Evolutionary conservation across 2,888 invertebrate genomes (phyloP), one percentile per base, ranked within the genome.

Genomic region (Papilio demoleus): DNA sequence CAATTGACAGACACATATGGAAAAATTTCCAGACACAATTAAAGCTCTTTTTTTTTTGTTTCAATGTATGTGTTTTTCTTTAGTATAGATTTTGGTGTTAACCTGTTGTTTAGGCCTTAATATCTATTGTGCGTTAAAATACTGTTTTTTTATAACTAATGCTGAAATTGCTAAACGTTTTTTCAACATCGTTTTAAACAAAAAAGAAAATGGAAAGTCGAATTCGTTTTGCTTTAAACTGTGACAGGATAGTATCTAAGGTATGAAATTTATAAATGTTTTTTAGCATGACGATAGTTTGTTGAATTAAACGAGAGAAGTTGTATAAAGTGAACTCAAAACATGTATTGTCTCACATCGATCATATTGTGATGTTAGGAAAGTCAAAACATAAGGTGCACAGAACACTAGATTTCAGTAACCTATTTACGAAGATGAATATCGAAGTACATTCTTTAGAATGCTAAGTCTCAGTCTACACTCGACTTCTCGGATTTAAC

Each of bases 321-420:
- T 56, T 56, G 31, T 31, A 56, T 56, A 17, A 11, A 56, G 53
- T 9, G 53, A 56, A 56, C 2, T 56, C 53, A 56, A 56, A 56
- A 56, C 53, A 56, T 56, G 9, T 31, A 56, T 56, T 56, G 53
- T 56, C n/a, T 56, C 24, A 31, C 31, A 56, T 17, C 27, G 53
- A 56, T 14, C 53, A 31, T 53, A n/a, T 56, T 56, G 53, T 56
- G 53, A 56, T 31, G 27, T 53, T 53, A 56, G 9, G n/a, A 56
- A 56, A 56, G 31, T 56, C 31, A 56, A 56, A 56, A 56, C 53
- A 56, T 31, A n/a, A 31, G 4, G 31, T n/a, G 11, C 14, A n/a
- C n/a, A 56, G 22, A 22, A 3, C 1, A 47, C 22, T 31, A 56
- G n/a, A 31, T 6, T 11, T 9, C 31, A 53, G 31, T 56, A 1